Base-by-base conservation (phyloP, 2,888 invertebrate species). In the Heliconius aoede region DNA sequence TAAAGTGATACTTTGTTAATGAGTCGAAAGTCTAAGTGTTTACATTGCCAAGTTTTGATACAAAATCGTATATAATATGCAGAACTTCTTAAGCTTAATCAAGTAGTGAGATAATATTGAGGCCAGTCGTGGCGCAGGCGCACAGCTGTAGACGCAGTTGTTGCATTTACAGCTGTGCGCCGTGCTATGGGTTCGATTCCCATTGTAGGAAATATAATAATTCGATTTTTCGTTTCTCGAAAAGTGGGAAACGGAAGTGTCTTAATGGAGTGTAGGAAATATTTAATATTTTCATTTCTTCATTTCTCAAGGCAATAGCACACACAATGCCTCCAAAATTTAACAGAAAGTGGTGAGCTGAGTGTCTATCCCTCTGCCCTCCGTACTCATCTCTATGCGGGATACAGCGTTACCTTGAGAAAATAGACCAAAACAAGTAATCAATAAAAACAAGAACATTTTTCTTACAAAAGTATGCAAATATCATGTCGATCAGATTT, bases 11-110 rank as follows among this genome's bases (percentile, higher is more conserved):
- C 13, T 36, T 36, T 36, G 36, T 36, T 36, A 36, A 36, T 36
- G 36, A n/a, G n/a, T n/a, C n/a, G n/a, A n/a, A n/a, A n/a, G 40
- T 51, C 30, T 71, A 62, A 32, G 62, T 71, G 75, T 71, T 69
- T 62, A 36, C 61, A 26, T 69, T 55, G 24, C 62, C 24, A 62
- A 75, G 62, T 65, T 60, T 62, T 75, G n/a, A 28, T 36, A 61
- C 46, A 64, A 46, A n/a, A 55, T 24, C 36, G 26, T n/a, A 55
- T 64, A 64, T 65, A 65, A 65, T 36, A 26, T 67, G 68, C 28
- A 60, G 30, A 74, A 60, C 67, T n/a, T n/a, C n/a, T n/a, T n/a
- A n/a, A n/a, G 21, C n/a, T 60, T 58, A 58, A 67, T 74, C 32
- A 67, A 74, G 40, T 74, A 68, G 58, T 73, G 5, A 21, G 9